phyloP scores from a whole-genome alignment of 2,888 invertebrate genomes.

The Himalopsyche japonica region DNA sequence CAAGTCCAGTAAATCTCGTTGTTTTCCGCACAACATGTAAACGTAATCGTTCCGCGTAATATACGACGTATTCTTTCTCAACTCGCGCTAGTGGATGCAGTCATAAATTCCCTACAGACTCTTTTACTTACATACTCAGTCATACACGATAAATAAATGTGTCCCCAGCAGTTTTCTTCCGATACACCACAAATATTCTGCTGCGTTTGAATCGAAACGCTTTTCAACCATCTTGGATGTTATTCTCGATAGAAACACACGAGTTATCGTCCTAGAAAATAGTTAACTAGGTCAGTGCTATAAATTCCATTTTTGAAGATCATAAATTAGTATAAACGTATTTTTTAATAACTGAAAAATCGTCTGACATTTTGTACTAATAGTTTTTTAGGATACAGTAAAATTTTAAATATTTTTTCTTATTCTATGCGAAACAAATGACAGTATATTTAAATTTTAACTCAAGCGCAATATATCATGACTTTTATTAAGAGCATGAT shows the following conservation, averaged over 20 bases:
- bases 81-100: not conserved
- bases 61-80: constrained; percentile 13
- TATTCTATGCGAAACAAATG: too few species aligned
- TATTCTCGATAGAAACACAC: not conserved
- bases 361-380: too few species aligned
- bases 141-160: constrained; percentile 27
- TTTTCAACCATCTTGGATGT: not conserved
- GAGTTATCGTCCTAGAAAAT: not conserved
- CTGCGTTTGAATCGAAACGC: not conserved
- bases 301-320: too few species aligned
- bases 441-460: too few species aligned
- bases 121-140: constrained; percentile 20
- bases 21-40: constrained; percentile 6
- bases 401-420: too few species aligned
- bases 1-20: constrained; percentile 12
- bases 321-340: too few species aligned
- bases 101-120: constrained; percentile 26
- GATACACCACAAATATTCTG: not conserved
- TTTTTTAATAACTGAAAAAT: too few species aligned
- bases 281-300: not conserved
- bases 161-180: constrained; percentile 19
- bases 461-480: too few species aligned
- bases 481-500: too few species aligned
- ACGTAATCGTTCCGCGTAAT: constrained; percentile 19
- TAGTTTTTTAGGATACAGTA: too few species aligned